These are phyloP conservation scores for Lobophora halterata DNA, from an alignment of 2,888 invertebrate species.

Conservation along the genomic window DNA sequence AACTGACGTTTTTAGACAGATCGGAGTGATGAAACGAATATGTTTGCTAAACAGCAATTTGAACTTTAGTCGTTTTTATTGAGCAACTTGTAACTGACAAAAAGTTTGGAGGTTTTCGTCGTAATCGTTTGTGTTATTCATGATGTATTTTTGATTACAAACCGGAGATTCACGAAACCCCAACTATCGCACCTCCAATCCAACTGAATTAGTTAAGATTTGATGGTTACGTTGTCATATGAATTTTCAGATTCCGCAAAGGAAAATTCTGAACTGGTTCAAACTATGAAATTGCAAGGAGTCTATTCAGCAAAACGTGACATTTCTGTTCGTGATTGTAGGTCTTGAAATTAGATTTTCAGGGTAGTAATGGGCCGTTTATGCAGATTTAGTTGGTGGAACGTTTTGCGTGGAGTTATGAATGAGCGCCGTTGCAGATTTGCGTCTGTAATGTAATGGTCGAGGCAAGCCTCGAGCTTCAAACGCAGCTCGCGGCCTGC, in stretches of 20 bases:
- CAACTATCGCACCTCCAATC: no score
- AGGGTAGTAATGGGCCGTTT: conserved; percentile 59
- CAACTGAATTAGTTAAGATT: no score
- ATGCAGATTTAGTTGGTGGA: conserved; percentile 66
- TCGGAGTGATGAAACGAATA: conserved; percentile 37
- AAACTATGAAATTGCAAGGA: conserved; percentile 29
- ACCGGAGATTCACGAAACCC: conserved; percentile 16
- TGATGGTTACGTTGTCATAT: no score
- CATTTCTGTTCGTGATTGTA: conserved; percentile 44
- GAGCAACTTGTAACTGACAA: conserved; percentile 29
- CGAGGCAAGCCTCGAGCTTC: neutral
- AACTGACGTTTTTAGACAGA: conserved; percentile 39
- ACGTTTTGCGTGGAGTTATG: conserved; percentile 63
- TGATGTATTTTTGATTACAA: conserved; percentile 25
- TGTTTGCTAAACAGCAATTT: conserved; percentile 34
- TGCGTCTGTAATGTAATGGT: conserved; percentile 60
- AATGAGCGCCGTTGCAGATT: conserved; percentile 66
- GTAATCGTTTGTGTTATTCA: conserved; percentile 18
- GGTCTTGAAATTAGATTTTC: conserved; percentile 54
- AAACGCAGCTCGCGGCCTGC: conserved; percentile 32
- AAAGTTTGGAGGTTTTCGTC: conserved; percentile 18
- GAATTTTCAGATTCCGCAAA: conserved; percentile 12
- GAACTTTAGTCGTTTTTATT: conserved; percentile 35
- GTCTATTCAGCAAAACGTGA: conserved; percentile 31
- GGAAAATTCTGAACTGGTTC: conserved; percentile 15